These are phyloP conservation scores for Phocoena sinus DNA, from an alignment of 2,113 vertebrate genomes.

Conservation along the genomic window DNA sequence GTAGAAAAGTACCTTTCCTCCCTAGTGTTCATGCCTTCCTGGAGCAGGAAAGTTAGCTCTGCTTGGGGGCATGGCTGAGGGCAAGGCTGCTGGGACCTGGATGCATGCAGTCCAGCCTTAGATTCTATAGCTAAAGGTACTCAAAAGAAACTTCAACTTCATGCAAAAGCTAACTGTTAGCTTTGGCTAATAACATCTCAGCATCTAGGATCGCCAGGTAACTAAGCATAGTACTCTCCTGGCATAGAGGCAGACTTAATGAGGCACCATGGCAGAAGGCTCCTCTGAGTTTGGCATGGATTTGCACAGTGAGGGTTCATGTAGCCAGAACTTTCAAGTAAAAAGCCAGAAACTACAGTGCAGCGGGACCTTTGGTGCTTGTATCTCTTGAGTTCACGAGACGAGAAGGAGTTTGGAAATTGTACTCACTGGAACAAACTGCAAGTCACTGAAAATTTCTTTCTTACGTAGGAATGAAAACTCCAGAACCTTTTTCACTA, in stretches of 20 bases:
- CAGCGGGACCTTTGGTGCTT: background rate
- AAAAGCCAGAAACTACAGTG: background rate
- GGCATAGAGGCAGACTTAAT: background rate
- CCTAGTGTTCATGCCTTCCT: background rate
- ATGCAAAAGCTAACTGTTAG: background rate
- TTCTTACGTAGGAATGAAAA: constrained; percentile 44
- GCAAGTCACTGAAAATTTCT: background rate
- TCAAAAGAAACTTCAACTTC: background rate
- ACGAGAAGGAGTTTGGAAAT: background rate
- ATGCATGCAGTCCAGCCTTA: background rate
- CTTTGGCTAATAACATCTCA: background rate
- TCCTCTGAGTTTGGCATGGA: background rate
- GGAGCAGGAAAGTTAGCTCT: background rate
- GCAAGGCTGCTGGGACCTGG: background rate
- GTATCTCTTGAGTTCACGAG: background rate
- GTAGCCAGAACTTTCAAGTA: background rate
- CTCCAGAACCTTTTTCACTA: background rate
- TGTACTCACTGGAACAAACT: background rate
- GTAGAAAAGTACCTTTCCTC: background rate
- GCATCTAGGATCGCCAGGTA: background rate
- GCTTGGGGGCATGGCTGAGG: background rate
- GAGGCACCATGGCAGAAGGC: background rate
- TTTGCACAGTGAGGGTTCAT: background rate
- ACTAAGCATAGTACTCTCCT: background rate
- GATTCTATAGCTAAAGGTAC: background rate